Conservation (phyloP, 1,140 invertebrate species). For the Formica exsecta region DNA sequence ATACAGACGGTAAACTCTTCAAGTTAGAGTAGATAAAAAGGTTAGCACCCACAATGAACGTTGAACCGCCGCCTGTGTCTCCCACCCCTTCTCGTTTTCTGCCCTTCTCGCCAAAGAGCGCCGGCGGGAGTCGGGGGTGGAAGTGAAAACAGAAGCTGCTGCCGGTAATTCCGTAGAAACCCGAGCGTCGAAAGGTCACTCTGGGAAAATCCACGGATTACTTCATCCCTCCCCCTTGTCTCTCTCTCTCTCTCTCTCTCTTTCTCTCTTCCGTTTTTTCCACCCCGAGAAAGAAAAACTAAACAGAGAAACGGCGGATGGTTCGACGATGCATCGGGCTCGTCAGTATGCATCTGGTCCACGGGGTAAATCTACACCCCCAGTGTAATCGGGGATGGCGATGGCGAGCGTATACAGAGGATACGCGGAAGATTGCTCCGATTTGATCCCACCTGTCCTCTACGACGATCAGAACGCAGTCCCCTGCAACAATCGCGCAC, state of each 20-base stretch:
- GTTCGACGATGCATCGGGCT: constrained; percentile 37
- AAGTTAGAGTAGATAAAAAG: constrained; percentile 79
- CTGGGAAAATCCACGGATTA: constrained; percentile 60
- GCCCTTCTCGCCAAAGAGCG: constrained; percentile 31
- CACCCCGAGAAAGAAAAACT: constrained; percentile 14
- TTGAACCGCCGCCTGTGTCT: constrained; percentile 37
- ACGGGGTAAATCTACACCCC: constrained; percentile 39
- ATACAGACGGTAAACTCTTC: constrained; percentile 62
- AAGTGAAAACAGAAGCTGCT: constrained; percentile 49
- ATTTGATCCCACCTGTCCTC: not conserved
- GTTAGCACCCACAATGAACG: constrained; percentile 81
- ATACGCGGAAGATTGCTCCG: constrained; percentile 47
- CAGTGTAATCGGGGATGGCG: constrained; percentile 7
- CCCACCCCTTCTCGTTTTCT: not conserved
- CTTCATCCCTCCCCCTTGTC: constrained; percentile 49
- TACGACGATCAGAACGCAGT: constrained; percentile 17
- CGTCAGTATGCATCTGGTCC: constrained; percentile 22
- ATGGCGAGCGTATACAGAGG: constrained; percentile 10
- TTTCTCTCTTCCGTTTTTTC: constrained; percentile 41
- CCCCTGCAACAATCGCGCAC: constrained; percentile 29
- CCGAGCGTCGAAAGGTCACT: constrained; percentile 60
- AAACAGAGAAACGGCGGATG: constrained; percentile 25
- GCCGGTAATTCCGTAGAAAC: constrained; percentile 50
- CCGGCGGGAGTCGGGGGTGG: not conserved
- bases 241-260: constrained; percentile 22